Conservation (phyloP, 2,113 vertebrate genomes). For the Seriola aureovittata region DNA sequence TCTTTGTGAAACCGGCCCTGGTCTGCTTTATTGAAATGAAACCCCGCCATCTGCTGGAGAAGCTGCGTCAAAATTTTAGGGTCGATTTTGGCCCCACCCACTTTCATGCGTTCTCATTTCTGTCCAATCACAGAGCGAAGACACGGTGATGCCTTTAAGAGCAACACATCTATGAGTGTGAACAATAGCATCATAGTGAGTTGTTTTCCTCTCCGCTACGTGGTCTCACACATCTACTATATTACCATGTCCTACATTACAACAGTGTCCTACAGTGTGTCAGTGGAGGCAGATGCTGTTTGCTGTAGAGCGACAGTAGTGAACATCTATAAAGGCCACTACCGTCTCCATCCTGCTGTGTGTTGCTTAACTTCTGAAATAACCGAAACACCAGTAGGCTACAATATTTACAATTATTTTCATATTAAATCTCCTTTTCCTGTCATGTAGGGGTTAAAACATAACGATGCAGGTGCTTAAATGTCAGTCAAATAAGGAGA, state of each 20-base stretch:
- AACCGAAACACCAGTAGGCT: background rate
- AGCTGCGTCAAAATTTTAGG: background rate
- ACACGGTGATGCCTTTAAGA: constrained; percentile 34
- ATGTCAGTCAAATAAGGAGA: background rate
- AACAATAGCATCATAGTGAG: fast-evolving
- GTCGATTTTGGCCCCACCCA: background rate
- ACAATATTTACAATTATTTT: background rate
- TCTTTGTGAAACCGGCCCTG: too few species aligned
- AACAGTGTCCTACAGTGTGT: background rate
- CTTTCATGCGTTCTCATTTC: background rate
- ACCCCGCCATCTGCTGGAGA: constrained; percentile 59
- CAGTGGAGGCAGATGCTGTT: background rate
- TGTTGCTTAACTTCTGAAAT: background rate
- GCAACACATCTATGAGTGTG: background rate
- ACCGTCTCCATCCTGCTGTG: background rate
- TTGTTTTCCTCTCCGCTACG: background rate
- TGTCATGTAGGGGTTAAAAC: background rate
- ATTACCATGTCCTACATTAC: too few species aligned
- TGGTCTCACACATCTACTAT: background rate
- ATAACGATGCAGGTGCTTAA: background rate
- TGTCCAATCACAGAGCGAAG: constrained; percentile 60
- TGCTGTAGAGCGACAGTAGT: background rate
- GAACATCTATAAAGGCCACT: background rate
- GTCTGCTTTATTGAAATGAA: too few species aligned
- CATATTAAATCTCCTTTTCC: background rate